Conservation (phyloP, 2,888 invertebrate species). For the Campoletis raptor region DNA sequence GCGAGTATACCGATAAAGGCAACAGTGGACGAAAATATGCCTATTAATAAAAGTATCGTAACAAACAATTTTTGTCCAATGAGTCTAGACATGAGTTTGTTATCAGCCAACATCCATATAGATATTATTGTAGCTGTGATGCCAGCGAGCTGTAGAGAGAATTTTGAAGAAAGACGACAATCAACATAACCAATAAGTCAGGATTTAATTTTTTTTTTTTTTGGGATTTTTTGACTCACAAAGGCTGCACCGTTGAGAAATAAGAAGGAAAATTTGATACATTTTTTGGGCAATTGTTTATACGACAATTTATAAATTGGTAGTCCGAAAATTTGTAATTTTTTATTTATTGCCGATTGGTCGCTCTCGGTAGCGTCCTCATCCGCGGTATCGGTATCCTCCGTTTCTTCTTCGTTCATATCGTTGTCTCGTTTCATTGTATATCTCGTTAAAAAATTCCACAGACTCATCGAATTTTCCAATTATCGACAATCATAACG, state of each 20-base stretch:
- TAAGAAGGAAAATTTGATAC: constrained; percentile 73
- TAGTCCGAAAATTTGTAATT: constrained; percentile 69
- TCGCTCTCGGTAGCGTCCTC: constrained; percentile 73
- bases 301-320: constrained; percentile 71
- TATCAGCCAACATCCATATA: constrained; percentile 75
- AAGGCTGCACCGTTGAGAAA: constrained; percentile 72
- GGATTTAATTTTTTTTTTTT: not conserved
- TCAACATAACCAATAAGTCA: not conserved
- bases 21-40: constrained; percentile 67
- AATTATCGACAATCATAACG: constrained; percentile 45
- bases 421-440: constrained; percentile 71
- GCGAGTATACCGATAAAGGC: constrained; percentile 76
- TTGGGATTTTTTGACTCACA: constrained; percentile 71
- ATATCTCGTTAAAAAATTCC: constrained; percentile 37
- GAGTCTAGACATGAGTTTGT: constrained; percentile 75
- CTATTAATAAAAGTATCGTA: constrained; percentile 72
- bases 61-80: constrained; percentile 75
- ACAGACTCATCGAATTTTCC: constrained; percentile 58
- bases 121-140: constrained; percentile 73
- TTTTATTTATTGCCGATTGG: constrained; percentile 73
- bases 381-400: constrained; percentile 74
- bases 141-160: constrained; percentile 74
- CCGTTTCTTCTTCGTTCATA: constrained; percentile 73
- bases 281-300: constrained; percentile 72
- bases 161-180: not conserved